Evolutionary conservation across 1,140 invertebrate genomes (phyloP), one percentile per base, ranked within the genome.

Genomic region (Oncopodura yosiiana): DNA sequence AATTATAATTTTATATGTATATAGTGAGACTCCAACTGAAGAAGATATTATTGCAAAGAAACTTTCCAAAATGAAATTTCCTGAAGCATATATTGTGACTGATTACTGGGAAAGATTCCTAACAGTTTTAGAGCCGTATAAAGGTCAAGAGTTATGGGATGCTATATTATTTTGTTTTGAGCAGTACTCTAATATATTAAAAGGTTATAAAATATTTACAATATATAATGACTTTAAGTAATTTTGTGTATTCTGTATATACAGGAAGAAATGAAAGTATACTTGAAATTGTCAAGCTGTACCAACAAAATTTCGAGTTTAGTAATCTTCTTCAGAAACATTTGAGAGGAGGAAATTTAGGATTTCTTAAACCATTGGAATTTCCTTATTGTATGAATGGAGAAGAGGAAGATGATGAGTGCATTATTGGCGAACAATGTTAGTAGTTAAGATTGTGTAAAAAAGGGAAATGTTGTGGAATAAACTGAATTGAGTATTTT

Each of bases 111-210:
- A 58, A 30, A 6, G 21, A 6, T 49, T 56, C 23, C n/a, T n/a
- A n/a, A n/a, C 38, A 16, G 1, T 11, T 21, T 4, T 57, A 1
- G 14, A 42, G 8, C 39, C 50, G 16, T 24, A 54, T n/a, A 42
- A 57, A 38, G 51, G 51, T 16, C 49, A 61, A 24, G 48, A 50
- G 18, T 27, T 61, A 6, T 61, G 60, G 60, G 52, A 57, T n/a
- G 45, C 34, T 0, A 52, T 58, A 26, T 55, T 54, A 16, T 41
- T 50, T n/a, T 56, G 51, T 18, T 61, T 57, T 44, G 30, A 54
- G 11, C 27, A 53, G 11, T 54, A 53, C 30, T 27, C 29, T 21
- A 44, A 57, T 5, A 44, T 41, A 29, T 30, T 61, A 16, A 57
- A 54, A 57, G 30, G 60, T 61, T 24, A n/a, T 34, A 37, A 19